Base-by-base conservation (phyloP, 1,140 invertebrate genomes). In the Mesaphorura yosii region DNA sequence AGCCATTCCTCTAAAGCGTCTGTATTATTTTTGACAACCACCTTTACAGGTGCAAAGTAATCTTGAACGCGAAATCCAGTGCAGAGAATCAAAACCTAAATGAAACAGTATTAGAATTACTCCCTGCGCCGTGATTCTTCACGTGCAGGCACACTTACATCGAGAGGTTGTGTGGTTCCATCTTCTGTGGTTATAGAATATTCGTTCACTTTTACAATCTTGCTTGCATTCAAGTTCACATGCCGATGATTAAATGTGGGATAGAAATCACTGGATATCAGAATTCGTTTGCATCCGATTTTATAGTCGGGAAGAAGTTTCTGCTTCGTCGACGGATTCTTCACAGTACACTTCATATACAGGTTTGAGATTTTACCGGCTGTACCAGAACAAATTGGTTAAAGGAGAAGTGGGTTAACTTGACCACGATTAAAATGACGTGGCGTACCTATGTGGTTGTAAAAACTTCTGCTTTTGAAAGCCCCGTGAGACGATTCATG, bases 1-100 rank as follows among this genome's bases (percentile, higher is more conserved):
- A 20, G 45, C 57, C 57, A 59, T 4, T 19, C 3, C n/a, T 20
- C 20, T 14, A 51, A 34, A 25, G 55, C 19, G 22, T 55, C 34
- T 12, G 22, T 23, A 17, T 23, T 27, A 3, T 55, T 26, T 27
- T 40, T 51, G 3, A 45, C 52, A 17, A 26, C 26, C 14, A 59
- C 45, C 37, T 51, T 17, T 49, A 59, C 42, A 20, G 57, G 57
- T 15, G 37, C 41, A 17, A 54, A 59, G 31, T 31, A 59, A 3
- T 59, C 53, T 19, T 54, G 47, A 22, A 51, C 42, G 15, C 49
- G 52, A 48, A 44, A 59, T 0, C 57, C 57, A 31, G 57, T 59
- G 0, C 48, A 52, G 1, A 59, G 29, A 29, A 59, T 55, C 6
- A 59, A n/a, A 4, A 55, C 57, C 57, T 59, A 25, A 5, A 52